These are phyloP conservation scores for Camponotus floridanus DNA, from an alignment of 1,140 invertebrate genomes.

Conservation along the genomic window DNA sequence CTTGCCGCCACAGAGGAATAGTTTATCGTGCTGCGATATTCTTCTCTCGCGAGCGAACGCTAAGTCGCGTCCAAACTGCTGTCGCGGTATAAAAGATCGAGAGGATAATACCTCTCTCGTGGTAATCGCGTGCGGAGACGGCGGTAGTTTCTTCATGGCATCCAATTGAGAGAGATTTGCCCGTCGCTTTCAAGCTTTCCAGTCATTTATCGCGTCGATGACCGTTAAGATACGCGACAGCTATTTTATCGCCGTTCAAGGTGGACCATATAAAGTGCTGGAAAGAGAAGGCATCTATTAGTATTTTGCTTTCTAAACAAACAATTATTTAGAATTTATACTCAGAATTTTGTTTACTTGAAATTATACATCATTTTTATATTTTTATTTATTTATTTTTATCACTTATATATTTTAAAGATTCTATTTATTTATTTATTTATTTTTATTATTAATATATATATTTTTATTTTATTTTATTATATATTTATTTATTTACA, in stretches of 20 bases:
- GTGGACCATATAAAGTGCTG: background rate
- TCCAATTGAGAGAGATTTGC: background rate
- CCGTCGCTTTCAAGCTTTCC: slow-evolving; percentile 26
- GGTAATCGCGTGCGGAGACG: background rate
- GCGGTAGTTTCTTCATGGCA: slow-evolving; percentile 37
- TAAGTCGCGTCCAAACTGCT: slow-evolving; percentile 2
- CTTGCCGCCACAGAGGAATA: slow-evolving; percentile 8
- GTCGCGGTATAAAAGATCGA: slow-evolving; percentile 32
- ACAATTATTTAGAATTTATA: slow-evolving; percentile 6
- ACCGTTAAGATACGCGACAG: slow-evolving; percentile 19
- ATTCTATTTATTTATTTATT: background rate
- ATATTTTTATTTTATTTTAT: no score
- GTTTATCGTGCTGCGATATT: slow-evolving; percentile 37
- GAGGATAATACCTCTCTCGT: background rate
- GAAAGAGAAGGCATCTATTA: background rate
- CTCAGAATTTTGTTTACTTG: background rate
- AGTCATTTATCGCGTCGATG: slow-evolving; percentile 24
- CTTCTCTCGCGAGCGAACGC: slow-evolving; percentile 16
- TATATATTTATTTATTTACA: no score
- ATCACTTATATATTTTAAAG: background rate
- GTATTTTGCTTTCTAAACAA: background rate
- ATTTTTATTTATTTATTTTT: background rate
- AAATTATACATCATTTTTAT: no score
- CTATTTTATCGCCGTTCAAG: slow-evolving; percentile 14
- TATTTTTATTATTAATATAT: background rate